Evolutionary conservation across 2,113 vertebrate species (phyloP).

Genomic region (Columba janthina): DNA sequence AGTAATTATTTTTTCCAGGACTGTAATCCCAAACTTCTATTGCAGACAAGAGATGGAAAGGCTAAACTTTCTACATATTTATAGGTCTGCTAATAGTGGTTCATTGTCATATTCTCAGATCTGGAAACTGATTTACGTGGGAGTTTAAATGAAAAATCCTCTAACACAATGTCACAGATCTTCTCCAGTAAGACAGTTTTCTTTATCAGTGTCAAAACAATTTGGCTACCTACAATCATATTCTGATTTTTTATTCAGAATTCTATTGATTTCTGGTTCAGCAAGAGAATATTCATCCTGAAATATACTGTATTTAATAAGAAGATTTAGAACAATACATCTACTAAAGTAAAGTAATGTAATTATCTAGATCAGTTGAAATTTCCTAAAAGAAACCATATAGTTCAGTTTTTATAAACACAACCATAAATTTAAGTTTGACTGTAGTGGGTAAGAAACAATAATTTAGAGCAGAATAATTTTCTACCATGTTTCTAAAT

Average conservation of each 20-base stretch:
- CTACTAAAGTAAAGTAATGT: background rate
- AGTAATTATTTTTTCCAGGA: background rate
- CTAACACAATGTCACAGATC: background rate
- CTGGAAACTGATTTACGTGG: background rate
- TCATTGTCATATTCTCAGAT: background rate
- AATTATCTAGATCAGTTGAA: background rate
- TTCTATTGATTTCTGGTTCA: background rate
- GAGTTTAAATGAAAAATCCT: background rate
- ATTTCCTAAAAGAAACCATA: background rate
- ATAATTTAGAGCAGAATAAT: background rate
- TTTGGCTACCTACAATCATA: background rate
- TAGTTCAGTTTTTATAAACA: background rate
- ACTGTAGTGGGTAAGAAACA: background rate
- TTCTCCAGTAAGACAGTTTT: background rate
- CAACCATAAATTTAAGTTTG: background rate
- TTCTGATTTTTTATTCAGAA: background rate
- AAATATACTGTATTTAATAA: background rate
- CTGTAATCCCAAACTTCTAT: background rate
- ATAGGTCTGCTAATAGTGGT: background rate
- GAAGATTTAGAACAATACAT: background rate
- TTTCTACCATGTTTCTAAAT: background rate
- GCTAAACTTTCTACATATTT: background rate
- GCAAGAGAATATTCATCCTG: background rate
- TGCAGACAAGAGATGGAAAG: background rate
- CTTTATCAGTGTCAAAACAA: background rate